Base-by-base conservation (phyloP, 2,113 vertebrate species). In the Varanus komodoensis region DNA sequence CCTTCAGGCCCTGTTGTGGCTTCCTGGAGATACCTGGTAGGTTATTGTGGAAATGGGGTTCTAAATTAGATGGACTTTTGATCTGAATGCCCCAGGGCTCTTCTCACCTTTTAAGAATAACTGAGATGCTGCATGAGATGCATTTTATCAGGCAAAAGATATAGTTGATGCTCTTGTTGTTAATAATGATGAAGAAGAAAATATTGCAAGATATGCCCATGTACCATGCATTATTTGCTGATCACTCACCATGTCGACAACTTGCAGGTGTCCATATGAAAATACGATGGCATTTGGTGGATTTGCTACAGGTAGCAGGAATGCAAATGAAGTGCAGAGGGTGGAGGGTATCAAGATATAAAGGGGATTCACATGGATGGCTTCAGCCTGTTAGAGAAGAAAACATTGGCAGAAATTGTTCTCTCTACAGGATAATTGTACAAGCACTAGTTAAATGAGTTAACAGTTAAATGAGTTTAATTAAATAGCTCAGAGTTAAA, bases 271-370 rank as follows among this genome's bases (percentile, higher is more conserved):
- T 32, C 99, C 98, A 14, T 99, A 99, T 8, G 97, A 97, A 95
- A 98, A 99, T 32, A 98, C 98, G 50, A 99, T 97, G 23, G 99
- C 98, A 87, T 99, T 99, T 87, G 98, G 95, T 27, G 98, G 98
- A 91, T 98, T 99, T 95, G 99, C 97, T 67, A 98, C 98, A 3
- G 98, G 99, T 79, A 99, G 96, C 77, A 99, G 97, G 95, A 98
- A 99, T 50, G 98, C 98, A 93, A 99, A 99, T 44, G 98, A 99
- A 6, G 98, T 98, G 89, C 98, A 98, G 2, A 99, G 94, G 12
- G 98, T 99, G 48, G 98, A 81, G 19, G 98, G 98, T 93, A 99
- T 97, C 94, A 99, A 95, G 93, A 99, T 97, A 84, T 98, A 98
- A 84, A 99, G 98, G 25, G 98, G 98, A 86, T 99, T 99, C 90